Evolutionary conservation across 2,888 invertebrate genomes (phyloP), one percentile per base, ranked within the genome.

Genomic region (Megalurothrips usitatus): DNA sequence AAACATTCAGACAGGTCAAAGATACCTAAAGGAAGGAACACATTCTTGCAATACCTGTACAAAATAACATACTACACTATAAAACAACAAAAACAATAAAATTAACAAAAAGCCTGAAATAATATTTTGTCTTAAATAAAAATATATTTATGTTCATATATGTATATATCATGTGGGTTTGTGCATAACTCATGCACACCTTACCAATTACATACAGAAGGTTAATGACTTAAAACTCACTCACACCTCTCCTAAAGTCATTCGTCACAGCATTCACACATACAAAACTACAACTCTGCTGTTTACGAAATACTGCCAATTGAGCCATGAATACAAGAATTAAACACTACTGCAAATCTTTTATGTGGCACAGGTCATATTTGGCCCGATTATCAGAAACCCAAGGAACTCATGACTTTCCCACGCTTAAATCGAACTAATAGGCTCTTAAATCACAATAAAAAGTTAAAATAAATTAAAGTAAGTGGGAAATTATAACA

Each of bases 91-190:
- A 68, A 75, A 75, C 68, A 75, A 75, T 75, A 75, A 75, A 75
- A 75, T 75, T 75, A 75, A 75, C 68, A 75, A 75, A 75, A 75
- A 75, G 68, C 68, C 68, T 75, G 68, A 75, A 75, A 75, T 75
- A 75, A 75, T 75, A 75, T 26, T 75, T 75, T 75, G 68, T 75
- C 68, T 75, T 75, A 75, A 75, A 75, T 75, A 75, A 75, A 75
- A 75, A 75, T 75, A 75, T 75, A 75, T 75, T 75, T 75, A 75
- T 75, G 68, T 75, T 75, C 68, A 75, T 75, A 75, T 75, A 75
- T 75, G 68, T 75, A 26, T 75, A 75, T 75, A 43, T 75, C 23
- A 75, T 75, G 23, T 58, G 14, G 34, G 34, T 43, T 43, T 75
- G 68, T 75, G 68, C 68, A 75, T 75, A 26, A 75, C 26, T 26